Evolutionary conservation across 2,113 vertebrate genomes (phyloP).

Genomic region (Pontoporia blainvillei): DNA sequence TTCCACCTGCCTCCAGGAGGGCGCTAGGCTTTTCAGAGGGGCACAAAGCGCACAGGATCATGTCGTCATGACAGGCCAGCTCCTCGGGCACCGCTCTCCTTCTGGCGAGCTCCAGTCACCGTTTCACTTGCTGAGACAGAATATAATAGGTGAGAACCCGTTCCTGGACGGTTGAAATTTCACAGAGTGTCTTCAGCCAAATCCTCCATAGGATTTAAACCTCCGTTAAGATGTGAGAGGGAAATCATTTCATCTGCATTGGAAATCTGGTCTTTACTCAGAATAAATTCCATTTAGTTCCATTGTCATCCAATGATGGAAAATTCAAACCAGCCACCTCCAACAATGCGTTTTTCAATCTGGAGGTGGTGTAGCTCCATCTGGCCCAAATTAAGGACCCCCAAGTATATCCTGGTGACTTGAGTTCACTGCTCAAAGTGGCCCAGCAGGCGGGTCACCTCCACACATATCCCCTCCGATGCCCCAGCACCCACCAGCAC

Average conservation of each 20-base stretch:
- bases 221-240: conserved; percentile 21
- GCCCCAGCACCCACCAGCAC: conserved; percentile 41
- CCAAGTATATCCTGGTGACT: conserved; percentile 59
- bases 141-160: conserved; percentile 14
- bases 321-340: conserved; percentile 75
- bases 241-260: conserved; percentile 49
- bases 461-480: conserved; percentile 59
- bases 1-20: conserved; percentile 76
- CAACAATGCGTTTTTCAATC: conserved; percentile 65
- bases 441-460: conserved; percentile 64
- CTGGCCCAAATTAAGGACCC: conserved; percentile 69
- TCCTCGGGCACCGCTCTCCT: not conserved
- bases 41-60: not conserved
- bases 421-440: conserved; percentile 71
- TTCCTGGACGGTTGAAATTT: not conserved
- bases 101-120: not conserved
- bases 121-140: conserved; percentile 53
- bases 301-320: conserved; percentile 60
- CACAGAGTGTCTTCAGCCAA: not conserved
- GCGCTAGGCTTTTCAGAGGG: conserved; percentile 58
- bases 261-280: conserved; percentile 63
- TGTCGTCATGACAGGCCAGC: conserved; percentile 22
- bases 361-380: conserved; percentile 59
- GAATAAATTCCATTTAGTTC: conserved; percentile 58
- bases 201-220: conserved; percentile 27